Conservation (phyloP, 2,113 vertebrate species). For the Pelmatolapia mariae region DNA sequence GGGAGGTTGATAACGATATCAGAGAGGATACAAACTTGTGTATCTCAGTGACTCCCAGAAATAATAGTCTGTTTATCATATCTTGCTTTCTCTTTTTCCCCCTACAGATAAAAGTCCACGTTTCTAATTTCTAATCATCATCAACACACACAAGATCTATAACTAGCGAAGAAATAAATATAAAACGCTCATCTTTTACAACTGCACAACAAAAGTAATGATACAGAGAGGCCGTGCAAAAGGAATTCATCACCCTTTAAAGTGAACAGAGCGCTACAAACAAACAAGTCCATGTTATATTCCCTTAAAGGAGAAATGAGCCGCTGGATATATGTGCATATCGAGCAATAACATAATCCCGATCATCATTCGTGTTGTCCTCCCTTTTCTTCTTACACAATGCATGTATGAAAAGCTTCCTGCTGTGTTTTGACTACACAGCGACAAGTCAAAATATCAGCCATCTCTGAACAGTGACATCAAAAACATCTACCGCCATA, state of each 20-base stretch:
- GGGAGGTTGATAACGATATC: slow-evolving; percentile 37
- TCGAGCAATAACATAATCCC: not conserved
- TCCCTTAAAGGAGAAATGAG: not conserved
- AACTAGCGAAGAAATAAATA: not conserved
- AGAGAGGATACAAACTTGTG: slow-evolving; percentile 30
- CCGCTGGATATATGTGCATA: not conserved
- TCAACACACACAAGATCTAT: not conserved
- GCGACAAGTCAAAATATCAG: slow-evolving; percentile 16
- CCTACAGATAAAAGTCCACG: not conserved
- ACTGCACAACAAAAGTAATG: not conserved
- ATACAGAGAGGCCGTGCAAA: not conserved
- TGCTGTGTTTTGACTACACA: slow-evolving; percentile 19
- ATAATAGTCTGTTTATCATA: not conserved
- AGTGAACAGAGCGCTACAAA: not conserved
- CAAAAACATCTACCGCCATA: not conserved
- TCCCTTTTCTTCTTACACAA: not conserved
- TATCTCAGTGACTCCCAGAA: not conserved
- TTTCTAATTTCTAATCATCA: not conserved
- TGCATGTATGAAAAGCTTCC: not conserved
- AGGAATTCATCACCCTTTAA: not conserved
- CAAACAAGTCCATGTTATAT: not conserved
- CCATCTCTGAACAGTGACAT: not conserved
- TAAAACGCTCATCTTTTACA: not conserved
- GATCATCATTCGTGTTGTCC: not conserved
- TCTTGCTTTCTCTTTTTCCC: not conserved